phyloP scores from a whole-genome alignment of 2,113 vertebrate genomes.

The Sebastes fasciatus region DNA sequence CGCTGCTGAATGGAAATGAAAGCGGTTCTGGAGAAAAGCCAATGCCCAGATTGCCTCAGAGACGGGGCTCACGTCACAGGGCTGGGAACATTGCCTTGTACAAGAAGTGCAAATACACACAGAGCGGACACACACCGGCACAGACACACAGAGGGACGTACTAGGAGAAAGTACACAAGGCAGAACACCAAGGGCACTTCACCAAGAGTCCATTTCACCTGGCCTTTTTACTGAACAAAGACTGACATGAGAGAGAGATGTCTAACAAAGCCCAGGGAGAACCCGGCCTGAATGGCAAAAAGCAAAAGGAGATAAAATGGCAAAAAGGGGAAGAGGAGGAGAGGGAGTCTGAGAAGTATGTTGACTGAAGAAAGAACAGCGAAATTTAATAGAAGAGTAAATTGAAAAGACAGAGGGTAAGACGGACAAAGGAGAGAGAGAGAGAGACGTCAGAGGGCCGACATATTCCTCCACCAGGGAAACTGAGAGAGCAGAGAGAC shows the following conservation, averaged over 20 bases:
- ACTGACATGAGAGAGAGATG: constrained; percentile 52
- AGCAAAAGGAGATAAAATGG: neutral
- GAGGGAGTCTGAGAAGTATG: constrained; percentile 14
- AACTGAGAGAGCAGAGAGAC: constrained; percentile 61
- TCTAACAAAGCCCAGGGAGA: constrained; percentile 42
- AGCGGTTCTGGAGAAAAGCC: constrained; percentile 63
- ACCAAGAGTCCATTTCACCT: constrained; percentile 64
- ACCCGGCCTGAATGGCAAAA: constrained; percentile 29
- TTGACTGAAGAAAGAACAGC: constrained; percentile 9
- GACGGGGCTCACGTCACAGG: constrained; percentile 59
- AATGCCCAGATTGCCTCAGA: constrained; percentile 69
- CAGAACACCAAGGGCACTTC: constrained; percentile 44
- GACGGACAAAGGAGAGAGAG: neutral
- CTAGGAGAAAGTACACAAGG: constrained; percentile 40
- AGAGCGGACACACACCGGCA: constrained; percentile 18
- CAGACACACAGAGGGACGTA: neutral
- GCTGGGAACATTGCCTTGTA: constrained; percentile 59
- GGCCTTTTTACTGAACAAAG: constrained; percentile 59
- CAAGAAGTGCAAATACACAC: constrained; percentile 39
- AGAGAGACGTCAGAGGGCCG: constrained; percentile 8
- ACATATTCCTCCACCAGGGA: constrained; percentile 47
- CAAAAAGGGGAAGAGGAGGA: neutral
- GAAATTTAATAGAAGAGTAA: constrained; percentile 12
- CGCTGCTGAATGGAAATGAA: constrained; percentile 64
- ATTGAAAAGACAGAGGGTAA: constrained; percentile 11